Percentiles rank a stretch among this genome's conserved stretches.
These are phyloP conservation scores for Elephas maximus DNA, from an alignment of 2,113 vertebrate species.

Conservation along the genomic window DNA sequence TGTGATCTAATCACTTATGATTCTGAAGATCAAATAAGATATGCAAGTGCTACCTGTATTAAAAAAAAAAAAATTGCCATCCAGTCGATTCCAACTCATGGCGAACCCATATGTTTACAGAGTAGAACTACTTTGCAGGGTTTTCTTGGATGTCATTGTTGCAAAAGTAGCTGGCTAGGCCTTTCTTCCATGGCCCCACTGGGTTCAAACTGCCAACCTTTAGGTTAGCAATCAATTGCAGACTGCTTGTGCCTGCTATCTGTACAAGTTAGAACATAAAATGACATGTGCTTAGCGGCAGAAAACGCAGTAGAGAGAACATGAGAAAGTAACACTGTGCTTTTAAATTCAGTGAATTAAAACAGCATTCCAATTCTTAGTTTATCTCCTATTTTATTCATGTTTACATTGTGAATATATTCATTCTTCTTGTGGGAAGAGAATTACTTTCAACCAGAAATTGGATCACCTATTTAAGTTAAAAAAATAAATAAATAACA, in stretches of 20 bases:
- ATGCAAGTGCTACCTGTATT: background rate
- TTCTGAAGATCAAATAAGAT: background rate
- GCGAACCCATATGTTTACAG: background rate
- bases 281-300: background rate
- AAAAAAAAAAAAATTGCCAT: background rate
- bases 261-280: background rate
- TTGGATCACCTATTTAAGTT: conserved; percentile 21
- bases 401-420: conserved; percentile 54
- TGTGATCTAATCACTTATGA: background rate
- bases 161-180: background rate
- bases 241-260: background rate
- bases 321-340: background rate
- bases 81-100: background rate
- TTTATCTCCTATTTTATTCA: conserved; percentile 12
- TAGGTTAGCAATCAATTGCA: background rate
- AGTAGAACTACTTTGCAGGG: background rate
- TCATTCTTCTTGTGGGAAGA: conserved; percentile 46
- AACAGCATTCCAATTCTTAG: conserved; percentile 22
- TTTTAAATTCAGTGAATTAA: conserved; percentile 48
- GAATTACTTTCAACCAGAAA: conserved; percentile 58
- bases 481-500: background rate
- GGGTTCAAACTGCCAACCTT: background rate
- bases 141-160: background rate
- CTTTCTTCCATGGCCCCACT: background rate
- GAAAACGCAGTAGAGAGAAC: background rate